Percentiles rank a stretch among this genome's conserved stretches.
phyloP scores from a whole-genome alignment of 2,113 vertebrate species.

The Elaphurus davidianus region DNA sequence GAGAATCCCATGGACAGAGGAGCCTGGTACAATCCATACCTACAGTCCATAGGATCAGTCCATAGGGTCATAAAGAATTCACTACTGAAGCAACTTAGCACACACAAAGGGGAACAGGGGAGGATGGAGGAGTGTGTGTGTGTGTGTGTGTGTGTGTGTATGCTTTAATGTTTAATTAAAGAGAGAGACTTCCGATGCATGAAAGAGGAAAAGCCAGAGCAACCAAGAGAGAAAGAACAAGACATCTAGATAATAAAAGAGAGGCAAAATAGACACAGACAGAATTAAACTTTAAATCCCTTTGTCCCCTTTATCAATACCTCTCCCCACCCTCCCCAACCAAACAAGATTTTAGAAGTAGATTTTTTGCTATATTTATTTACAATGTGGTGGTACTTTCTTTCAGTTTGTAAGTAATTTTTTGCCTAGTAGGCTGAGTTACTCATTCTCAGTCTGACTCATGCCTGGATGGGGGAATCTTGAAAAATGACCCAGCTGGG shows the following conservation, averaged over 20 bases:
- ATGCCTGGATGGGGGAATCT: slow-evolving; percentile 13
- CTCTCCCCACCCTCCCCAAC: not conserved
- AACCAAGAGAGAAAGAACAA: not conserved
- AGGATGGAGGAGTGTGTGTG: not conserved
- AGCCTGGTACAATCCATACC: not conserved
- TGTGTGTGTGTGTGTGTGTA: not conserved
- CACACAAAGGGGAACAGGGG: not conserved
- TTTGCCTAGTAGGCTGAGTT: not conserved
- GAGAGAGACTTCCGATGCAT: not conserved
- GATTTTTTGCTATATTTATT: not conserved
- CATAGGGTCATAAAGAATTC: not conserved
- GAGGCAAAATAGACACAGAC: not conserved
- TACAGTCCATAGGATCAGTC: not conserved
- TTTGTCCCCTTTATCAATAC: not conserved
- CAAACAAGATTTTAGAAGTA: not conserved
- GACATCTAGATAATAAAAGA: not conserved
- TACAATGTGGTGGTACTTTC: not conserved
- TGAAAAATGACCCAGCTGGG: not conserved
- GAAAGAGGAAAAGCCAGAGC: not conserved
- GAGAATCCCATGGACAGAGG: not conserved
- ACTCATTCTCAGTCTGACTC: slow-evolving; percentile 38
- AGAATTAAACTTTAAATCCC: not conserved
- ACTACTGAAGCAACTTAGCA: not conserved
- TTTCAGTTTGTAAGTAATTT: not conserved
- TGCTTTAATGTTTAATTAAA: not conserved